Conservation (phyloP, 2,113 vertebrate genomes). For the Hypanus sabinus region DNA sequence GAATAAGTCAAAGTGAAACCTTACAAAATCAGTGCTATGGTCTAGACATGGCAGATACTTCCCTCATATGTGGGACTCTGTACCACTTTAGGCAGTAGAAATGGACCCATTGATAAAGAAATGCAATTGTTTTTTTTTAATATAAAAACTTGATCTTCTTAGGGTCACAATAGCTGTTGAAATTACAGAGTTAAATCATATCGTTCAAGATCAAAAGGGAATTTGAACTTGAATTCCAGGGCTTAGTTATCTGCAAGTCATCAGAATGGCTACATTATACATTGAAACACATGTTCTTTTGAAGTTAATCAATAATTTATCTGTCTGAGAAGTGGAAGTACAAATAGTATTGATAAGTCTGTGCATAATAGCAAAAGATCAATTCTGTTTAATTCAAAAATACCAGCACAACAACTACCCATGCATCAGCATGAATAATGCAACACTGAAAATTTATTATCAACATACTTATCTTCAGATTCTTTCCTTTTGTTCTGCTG, state of each 20-base stretch:
- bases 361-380: constrained; percentile 24
- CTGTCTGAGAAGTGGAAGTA: constrained; percentile 23
- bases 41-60: background rate
- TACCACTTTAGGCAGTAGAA: background rate
- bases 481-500: background rate
- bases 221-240: constrained; percentile 31
- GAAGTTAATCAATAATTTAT: constrained; percentile 35
- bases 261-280: constrained; percentile 20
- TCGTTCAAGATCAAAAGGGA: constrained; percentile 21
- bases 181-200: constrained; percentile 35
- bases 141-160: background rate
- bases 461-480: background rate
- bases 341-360: constrained; percentile 30
- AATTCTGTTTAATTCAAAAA: constrained; percentile 30
- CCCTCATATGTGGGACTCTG: background rate
- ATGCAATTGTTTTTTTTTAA: background rate
- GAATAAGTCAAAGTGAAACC: background rate
- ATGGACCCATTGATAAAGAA: background rate
- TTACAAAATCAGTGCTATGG: background rate
- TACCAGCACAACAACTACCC: constrained; percentile 18
- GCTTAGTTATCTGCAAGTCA: constrained; percentile 14
- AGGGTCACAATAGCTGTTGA: background rate
- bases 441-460: constrained; percentile 7
- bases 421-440: constrained; percentile 30
- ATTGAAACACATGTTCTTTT: constrained; percentile 33